Evolutionary conservation across 2,113 vertebrate species (phyloP), one percentile per base, ranked within the genome.

Genomic region (Entelurus aequoreus): DNA sequence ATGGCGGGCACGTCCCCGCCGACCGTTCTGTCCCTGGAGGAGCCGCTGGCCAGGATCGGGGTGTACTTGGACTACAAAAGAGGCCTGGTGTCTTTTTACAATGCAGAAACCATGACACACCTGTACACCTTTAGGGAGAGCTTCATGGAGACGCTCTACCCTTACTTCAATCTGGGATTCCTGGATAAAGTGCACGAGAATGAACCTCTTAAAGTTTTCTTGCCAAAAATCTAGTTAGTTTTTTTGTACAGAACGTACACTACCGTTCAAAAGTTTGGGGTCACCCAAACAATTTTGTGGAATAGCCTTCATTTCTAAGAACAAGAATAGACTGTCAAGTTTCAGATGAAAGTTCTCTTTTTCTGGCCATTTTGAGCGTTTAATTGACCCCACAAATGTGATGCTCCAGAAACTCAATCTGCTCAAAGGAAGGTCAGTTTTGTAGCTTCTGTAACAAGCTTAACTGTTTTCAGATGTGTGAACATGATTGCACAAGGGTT

Each of bases 111-210:
- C 86, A 91, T 92, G 90, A 88, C 85, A 0, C 91, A 92, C 71
- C 84, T 92, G 5, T 91, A 91, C 71, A 92, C 90, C 38, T 92
- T 92, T 71, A 80, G 82, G 19, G 89, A 92, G 65, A 84, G 36
- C 13, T 92, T 92, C 78, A 86, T 50, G 0, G 89, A 92, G 72
- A 90, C 89, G 0, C 87, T 92, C 54, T 90, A 85, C 66, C 91
- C 91, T 0, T 92, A 92, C 69, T 92, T 92, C 58, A 91, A 92
- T 60, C 54, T 92, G 46, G 90, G 89, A 38, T 91, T 90, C 66
- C 76, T 91, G 60, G 90, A 91, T 68, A 90, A 92, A 77, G 89
- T 91, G 65, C 90, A 91, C 16, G 90, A 91, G 71, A 92, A 92
- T 13, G 91, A 92, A 78, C 91, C 91, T 14, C 89, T 92, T 8